Evolutionary conservation across 1,140 invertebrate species (phyloP), one percentile per base, ranked within the genome.

Genomic region (Diuraphis noxia): DNA sequence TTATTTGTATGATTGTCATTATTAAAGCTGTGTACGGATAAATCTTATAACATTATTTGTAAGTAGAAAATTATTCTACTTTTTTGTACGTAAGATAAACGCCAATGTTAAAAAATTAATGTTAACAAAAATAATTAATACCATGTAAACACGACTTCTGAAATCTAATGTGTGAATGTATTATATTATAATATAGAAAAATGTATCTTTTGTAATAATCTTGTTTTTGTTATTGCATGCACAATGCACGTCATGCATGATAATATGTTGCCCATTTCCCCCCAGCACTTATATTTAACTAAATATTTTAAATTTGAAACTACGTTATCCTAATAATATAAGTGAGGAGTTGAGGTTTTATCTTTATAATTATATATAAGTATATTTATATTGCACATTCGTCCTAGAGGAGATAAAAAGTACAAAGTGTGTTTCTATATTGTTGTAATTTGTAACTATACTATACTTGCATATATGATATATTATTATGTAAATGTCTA

Each of bases 171-270:
- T 56, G 56, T 72, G 56, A 72, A 56, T 87, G 34, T 56, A 87
- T 38, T 38, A 40, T 30, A 19, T 7, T 41, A 87, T 46, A 19
- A 25, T 87, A 38, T 56, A 52, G 85, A 38, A 52, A 56, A 30
- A 56, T 52, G 85, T 87, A 56, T 56, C 21, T 87, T 87, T 87
- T 52, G 49, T 87, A 56, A 56, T 38, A 38, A 87, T 87, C 34
- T 56, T 30, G 85, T 87, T 36, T 87, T 87, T 38, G 46, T 87
- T 56, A 34, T 86, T 46, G 30, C 23, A 41, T 41, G 38, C 5
- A 4, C 25, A n/a, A n/a, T n/a, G n/a, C n/a, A n/a, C n/a, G n/a
- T n/a, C n/a, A 30, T n/a, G 25, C 25, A 40, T 38, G 10, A 25
- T 79, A 36, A 36, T 79, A 36, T 25, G 21, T 40, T 10, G n/a